Evolutionary conservation across 1,140 invertebrate genomes (phyloP), one percentile per base, ranked within the genome.

Genomic region (Artemia franciscana): DNA sequence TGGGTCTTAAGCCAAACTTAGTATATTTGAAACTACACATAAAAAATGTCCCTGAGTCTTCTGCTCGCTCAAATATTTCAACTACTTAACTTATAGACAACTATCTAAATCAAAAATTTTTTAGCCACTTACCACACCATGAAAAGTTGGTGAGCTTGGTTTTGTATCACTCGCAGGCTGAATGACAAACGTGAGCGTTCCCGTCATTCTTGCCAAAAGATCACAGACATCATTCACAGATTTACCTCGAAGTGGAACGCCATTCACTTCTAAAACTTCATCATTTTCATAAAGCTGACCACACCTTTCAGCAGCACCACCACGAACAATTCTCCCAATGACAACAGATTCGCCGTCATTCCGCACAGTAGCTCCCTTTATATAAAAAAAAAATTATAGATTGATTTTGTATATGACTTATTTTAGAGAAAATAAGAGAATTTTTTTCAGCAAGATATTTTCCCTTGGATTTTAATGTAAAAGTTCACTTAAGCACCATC

Each of bases 161-260:
- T 30, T 65, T 24, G 30, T 51, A 23, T 67, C 51, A 26, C 51
- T 39, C 56, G 67, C 80, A 51, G 91, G 88, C 66, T 89, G 83
- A 62, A 92, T 85, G 28, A 95, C 80, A 72, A 97, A 92, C 15
- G 87, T 90, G 26, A 97, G 77, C 24, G 88, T 91, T 60, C 93
- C 92, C 67, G 86, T 85, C 86, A 96, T 92, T 63, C 82, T 83
- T 63, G 88, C 86, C 65, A 98, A 77, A 68, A 98, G 83, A 72
- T 95, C 90, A 76, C 92, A 97, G 66, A 98, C 93, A 73, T 97
- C 91, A 75, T 96, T 92, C 64, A 98, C 89, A 64, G 88, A 88
- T 74, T 95, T 96, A 62, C 93, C 92, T 63, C 91, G 81, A 85
- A 97, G 86, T 70, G 91, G 86, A 56, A 94, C 84, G 5, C 88